Evolutionary conservation across 30 jellyfish, hydroid and myxozoan species (phyloP), one percentile per base, ranked within the genome.

Genomic region (Rhopilema esculentum): DNA sequence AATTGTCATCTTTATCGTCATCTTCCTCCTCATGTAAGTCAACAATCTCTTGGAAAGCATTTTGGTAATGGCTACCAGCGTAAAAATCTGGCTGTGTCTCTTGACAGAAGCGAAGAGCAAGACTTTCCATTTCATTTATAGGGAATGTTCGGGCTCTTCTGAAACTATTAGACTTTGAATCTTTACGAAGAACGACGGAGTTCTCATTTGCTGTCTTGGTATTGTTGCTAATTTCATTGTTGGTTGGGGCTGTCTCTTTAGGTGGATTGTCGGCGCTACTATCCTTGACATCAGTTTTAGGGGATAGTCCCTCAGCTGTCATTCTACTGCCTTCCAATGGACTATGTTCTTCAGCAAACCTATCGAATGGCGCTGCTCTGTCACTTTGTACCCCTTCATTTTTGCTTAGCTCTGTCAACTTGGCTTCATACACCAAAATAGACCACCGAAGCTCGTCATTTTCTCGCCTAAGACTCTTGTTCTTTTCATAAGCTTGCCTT

Each of bases 31-130:
- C 26, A 19, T 26, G 28, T 19, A 26, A 30, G 33, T 8, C 57
- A 19, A 23, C 94, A 31, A 85, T 49, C 79, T 85, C 94, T 64
- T 85, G 94, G 67, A 85, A 85, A 23, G 88, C 94, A 67, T 66
- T 85, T 21, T 85, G 94, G 64, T 85, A 85, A 15, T 85, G 88
- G 57, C 94, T 61, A 22, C 69, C 94, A 17, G 94, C 94, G 21
- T 51, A 85, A 8, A 40, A 65, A 67, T 85, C 94, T 1, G 83
- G 77, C 8, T 49, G 94, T 19, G 73, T 33, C 4, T 85, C 94
- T 9, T 74, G 86, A 22, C 26, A 40, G 40, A 62, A 40, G 24
- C 64, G 77, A 22, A 49, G 7, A 8, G 82, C 73, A 23, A 73
- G 74, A 17, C 49, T 31, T 26, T 84, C 79, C 82, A 84, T 51